phyloP scores from a whole-genome alignment of 2,797 vertebrate species.

The Cyclura pinguis region DNA sequence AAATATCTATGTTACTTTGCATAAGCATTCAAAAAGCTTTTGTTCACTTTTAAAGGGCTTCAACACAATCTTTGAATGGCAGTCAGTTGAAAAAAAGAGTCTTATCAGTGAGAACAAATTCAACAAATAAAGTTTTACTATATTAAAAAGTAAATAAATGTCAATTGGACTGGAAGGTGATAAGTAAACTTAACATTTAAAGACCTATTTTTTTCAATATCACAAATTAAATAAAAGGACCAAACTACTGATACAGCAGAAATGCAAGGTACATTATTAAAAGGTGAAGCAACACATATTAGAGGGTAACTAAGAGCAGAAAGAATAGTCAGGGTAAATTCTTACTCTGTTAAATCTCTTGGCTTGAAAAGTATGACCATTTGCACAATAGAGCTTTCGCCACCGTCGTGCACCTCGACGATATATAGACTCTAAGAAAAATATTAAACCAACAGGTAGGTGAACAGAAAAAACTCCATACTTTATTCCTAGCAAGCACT shows the following conservation, averaged over 20 bases:
- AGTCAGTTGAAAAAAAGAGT: conserved; percentile 16
- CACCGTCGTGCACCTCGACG: conserved; percentile 95
- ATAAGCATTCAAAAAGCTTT: not conserved
- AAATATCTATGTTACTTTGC: not conserved
- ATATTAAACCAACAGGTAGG: conserved; percentile 8
- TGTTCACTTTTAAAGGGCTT: not conserved
- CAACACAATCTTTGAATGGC: not conserved
- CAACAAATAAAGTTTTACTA: conserved; percentile 26
- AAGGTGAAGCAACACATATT: conserved; percentile 42
- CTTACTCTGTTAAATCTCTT: conserved; percentile 98
- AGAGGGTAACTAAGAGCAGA: conserved; percentile 26
- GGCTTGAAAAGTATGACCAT: conserved; percentile 97
- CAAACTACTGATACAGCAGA: conserved; percentile 10
- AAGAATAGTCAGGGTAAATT: not conserved
- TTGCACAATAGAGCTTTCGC: conserved; percentile 98
- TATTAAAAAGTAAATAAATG: conserved; percentile 34
- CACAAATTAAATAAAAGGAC: conserved; percentile 1
- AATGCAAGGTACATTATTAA: conserved; percentile 36
- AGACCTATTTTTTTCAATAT: not conserved
- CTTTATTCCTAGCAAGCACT: not conserved
- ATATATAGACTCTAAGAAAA: conserved; percentile 94
- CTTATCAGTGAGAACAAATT: conserved; percentile 4
- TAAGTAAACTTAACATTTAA: not conserved
- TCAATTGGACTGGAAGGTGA: not conserved
- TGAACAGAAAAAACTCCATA: not conserved